Evolutionary conservation across 1,140 invertebrate genomes (phyloP), one percentile per base, ranked within the genome.

Genomic region (Zaprionus ornatus): DNA sequence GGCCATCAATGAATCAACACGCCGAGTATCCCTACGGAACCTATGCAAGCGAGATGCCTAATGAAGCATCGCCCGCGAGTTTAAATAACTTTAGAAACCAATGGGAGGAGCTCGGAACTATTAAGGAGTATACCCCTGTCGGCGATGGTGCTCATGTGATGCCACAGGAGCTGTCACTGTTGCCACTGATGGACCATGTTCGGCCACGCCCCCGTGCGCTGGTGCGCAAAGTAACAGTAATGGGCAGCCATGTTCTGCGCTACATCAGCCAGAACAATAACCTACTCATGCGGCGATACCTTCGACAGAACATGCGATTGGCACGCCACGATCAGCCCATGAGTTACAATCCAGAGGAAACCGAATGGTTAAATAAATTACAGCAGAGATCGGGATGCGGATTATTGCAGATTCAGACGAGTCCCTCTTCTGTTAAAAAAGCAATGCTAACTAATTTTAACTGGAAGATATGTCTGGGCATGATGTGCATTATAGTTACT

Each of bases 161-260:
- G 21, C 66, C 29, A 29, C 29, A 48, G 0, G 17, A 56, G 12
- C 25, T 52, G 13, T 6, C 25, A 5, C 23, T 64, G 15, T 19
- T 74, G 66, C 59, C 72, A 1, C 3, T 71, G 10, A 3, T 64
- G 0, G 60, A 71, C 1, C 40, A 37, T 15, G 23, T 17, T 1
- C 37, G 59, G 1, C 29, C 35, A 23, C 67, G 54, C 9, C 32
- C 67, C 12, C 60, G 63, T 0, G 23, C 25, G 10, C 32, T 70
- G 17, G 67, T 75, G 25, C 73, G 60, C 13, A 75, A 75, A 54
- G 73, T 75, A 6, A 64, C 73, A 3, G 67, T 75, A n/a, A 40
- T 64, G 12, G 73, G 73, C 60, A 71, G 73, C 54, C 54, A 75
- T 23, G 73, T 75, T n/a, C 35, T 75, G 7, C 73, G 73, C 5